phyloP scores from a whole-genome alignment of 2,888 invertebrate genomes.

The Caenorhabditis macrosperma region DNA sequence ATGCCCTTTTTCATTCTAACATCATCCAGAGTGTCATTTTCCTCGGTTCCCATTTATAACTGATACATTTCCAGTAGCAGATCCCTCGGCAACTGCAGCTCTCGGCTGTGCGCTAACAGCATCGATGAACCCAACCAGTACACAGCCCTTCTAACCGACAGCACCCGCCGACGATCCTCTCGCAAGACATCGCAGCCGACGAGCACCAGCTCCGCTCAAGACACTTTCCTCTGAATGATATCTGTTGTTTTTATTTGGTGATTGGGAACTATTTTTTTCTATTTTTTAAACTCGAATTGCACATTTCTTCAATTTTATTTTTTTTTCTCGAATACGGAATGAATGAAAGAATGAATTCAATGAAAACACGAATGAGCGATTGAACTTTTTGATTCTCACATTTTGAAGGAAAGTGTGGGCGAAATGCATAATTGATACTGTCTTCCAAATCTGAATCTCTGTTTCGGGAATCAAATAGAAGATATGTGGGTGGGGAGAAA shows the following conservation, averaged over 20 bases:
- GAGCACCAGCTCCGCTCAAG: conserved; percentile 78
- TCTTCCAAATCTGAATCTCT: neutral
- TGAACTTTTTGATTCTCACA: too few species aligned
- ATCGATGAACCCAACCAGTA: conserved; percentile 74
- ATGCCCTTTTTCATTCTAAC: neutral
- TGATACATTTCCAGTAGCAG: conserved; percentile 52
- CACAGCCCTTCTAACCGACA: conserved; percentile 76
- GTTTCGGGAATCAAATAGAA: conserved; percentile 21
- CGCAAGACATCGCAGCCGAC: conserved; percentile 75
- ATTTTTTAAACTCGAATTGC: neutral
- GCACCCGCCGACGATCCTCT: conserved; percentile 68
- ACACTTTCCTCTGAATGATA: conserved; percentile 74
- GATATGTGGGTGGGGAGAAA: conserved; percentile 23
- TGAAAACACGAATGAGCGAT: too few species aligned
- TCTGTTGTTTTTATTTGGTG: conserved; percentile 13
- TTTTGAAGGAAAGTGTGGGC: neutral
- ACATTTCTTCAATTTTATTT: neutral
- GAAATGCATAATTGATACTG: neutral
- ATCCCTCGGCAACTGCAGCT: conserved; percentile 66
- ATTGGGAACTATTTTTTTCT: conserved; percentile 17
- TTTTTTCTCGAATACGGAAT: conserved; percentile 19
- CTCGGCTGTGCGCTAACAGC: conserved; percentile 63
- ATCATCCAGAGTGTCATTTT: conserved; percentile 15
- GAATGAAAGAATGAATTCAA: too few species aligned
- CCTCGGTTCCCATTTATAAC: neutral